phyloP scores from a whole-genome alignment of 2,797 vertebrate genomes.

The Phrynocephalus forsythii region DNA sequence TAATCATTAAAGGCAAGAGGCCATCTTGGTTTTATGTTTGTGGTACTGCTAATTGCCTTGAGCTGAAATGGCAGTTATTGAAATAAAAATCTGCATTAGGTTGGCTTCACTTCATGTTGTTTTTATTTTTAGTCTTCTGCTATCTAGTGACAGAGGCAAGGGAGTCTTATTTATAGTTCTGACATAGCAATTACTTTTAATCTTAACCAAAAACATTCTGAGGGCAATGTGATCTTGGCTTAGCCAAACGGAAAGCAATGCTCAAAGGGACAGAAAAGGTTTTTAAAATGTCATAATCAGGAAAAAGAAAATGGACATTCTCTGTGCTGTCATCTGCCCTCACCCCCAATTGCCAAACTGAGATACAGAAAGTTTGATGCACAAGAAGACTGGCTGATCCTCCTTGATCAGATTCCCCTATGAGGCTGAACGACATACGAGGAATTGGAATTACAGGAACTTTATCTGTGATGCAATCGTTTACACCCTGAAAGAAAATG shows the following conservation, averaged over 20 bases:
- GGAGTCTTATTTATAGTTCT: conserved; percentile 26
- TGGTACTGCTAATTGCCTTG: background rate
- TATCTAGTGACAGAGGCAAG: background rate
- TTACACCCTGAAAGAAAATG: background rate
- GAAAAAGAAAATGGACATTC: conserved; percentile 37
- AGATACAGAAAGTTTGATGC: conserved; percentile 50
- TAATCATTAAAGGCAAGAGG: background rate
- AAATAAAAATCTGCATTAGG: background rate
- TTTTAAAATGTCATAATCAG: conserved; percentile 34
- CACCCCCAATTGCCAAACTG: conserved; percentile 39
- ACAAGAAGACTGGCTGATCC: conserved; percentile 51
- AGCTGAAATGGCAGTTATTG: background rate
- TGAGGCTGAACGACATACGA: conserved; percentile 30
- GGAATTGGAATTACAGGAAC: background rate
- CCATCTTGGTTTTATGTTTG: background rate
- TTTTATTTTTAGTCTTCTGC: conserved; percentile 7
- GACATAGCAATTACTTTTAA: conserved; percentile 11
- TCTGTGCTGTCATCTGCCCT: conserved; percentile 21
- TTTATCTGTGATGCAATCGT: background rate
- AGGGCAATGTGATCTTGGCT: conserved; percentile 5
- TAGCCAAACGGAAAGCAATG: conserved; percentile 34
- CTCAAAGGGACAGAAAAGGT: conserved; percentile 11
- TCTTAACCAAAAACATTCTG: conserved; percentile 32
- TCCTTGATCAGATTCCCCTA: conserved; percentile 25
- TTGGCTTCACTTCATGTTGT: conserved; percentile 5